Base-by-base conservation (phyloP, 2,888 invertebrate species). In the Steromphala cineraria region DNA sequence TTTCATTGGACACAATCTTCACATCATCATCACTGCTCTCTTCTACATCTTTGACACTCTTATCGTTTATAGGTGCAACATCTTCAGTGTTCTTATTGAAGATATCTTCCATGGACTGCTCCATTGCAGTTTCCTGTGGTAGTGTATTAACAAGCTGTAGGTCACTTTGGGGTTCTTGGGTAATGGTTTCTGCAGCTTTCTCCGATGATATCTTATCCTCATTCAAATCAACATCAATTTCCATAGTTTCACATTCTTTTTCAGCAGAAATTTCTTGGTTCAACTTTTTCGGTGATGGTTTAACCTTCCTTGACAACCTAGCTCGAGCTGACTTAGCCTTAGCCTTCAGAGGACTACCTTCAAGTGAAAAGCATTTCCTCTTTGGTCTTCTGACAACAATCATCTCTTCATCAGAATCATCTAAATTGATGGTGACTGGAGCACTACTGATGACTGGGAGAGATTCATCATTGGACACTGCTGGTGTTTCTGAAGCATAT, bases 341-440 rank as follows among this genome's bases (percentile, higher is more conserved):
- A 55, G 81, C 31, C 53, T 77, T 81, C 15, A 82, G 40, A 15
- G 84, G 83, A 53, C 80, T 84, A 15, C 80, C 82, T 4, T 83
- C 83, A 8, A 83, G 62, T 40, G 84, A 83, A 71, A 86, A 84
- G 40, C 84, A 86, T 56, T 82, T 86, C 28, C 83, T 75, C 53
- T 86, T 86, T 21, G 81, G 67, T 53, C 82, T 80, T 10, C 80
- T 74, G 7, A 86, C 75, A 15, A 81, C 71, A 2, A 81, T 71
- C 15, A 81, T 75, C 5, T 80, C 77, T 52, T 83, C 82, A 24
- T 81, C 83, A 55, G 79, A 82, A 53, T 83, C 80, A 75, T 76
- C 53, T 10, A 53, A 15, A 28, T 28, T 55, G n/a, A 76, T 31
- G 7, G 55, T 28, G 19, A 76, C 19, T n/a, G 76, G 76, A 31